A percentile compares a stretch with the other conserved stretches of the same genome.
phyloP scores from a whole-genome alignment of 2,113 vertebrate genomes.

The Phrynocephalus versicolor region DNA sequence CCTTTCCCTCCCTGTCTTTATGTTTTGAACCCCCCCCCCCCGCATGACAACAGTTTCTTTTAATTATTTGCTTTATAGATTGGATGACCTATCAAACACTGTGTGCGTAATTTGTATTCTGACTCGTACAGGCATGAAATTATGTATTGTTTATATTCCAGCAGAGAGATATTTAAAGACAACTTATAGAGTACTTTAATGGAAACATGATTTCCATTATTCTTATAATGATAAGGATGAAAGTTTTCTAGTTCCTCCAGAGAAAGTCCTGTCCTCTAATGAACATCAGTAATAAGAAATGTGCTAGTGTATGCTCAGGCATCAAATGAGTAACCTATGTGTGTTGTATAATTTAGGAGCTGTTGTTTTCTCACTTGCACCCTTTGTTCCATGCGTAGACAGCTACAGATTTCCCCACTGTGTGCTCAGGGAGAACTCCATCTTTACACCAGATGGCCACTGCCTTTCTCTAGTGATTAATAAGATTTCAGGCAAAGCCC shows the following conservation, averaged over 20 bases:
- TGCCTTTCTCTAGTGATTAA: constrained; percentile 70
- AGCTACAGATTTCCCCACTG: constrained; percentile 52
- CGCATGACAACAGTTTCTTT: not conserved
- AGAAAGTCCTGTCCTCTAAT: constrained; percentile 50
- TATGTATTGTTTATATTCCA: constrained; percentile 47
- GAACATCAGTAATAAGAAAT: constrained; percentile 56
- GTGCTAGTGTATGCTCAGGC: constrained; percentile 36
- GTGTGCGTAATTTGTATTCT: constrained; percentile 54
- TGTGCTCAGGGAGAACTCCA: constrained; percentile 19
- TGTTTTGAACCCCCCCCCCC: not conserved
- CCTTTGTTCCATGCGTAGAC: constrained; percentile 56
- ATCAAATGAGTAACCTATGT: constrained; percentile 63
- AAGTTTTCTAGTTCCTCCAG: constrained; percentile 59
- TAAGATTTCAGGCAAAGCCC: constrained; percentile 67
- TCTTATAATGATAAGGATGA: constrained; percentile 50
- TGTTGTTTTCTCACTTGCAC: constrained; percentile 13
- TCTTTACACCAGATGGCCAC: constrained; percentile 59
- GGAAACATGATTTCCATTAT: constrained; percentile 62
- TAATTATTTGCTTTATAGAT: not conserved
- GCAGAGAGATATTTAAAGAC: constrained; percentile 56
- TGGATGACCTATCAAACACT: constrained; percentile 8
- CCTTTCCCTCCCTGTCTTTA: not conserved
- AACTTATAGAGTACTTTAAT: constrained; percentile 54
- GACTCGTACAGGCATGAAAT: constrained; percentile 46
- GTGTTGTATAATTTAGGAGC: constrained; percentile 35